phyloP scores from a whole-genome alignment of 2,888 invertebrate species.

The Philereme vetulata region DNA sequence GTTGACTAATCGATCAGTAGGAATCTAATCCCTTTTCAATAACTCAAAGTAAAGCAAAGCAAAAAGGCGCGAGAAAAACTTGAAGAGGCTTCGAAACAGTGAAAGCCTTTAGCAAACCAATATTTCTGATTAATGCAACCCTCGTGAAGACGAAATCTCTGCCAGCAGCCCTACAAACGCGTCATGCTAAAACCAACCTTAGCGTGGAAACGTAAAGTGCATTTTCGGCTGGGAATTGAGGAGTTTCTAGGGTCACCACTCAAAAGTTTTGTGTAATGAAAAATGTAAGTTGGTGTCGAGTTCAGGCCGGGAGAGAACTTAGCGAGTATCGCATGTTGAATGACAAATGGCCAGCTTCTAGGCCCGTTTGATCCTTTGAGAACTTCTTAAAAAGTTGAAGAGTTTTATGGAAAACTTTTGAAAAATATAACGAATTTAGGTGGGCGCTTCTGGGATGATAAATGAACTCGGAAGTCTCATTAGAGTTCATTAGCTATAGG shows the following conservation, averaged over 20 bases:
- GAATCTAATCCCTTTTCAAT: conserved; percentile 31
- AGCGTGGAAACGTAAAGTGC: conserved; percentile 7
- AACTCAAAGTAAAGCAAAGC: conserved; percentile 21
- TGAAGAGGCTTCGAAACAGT: conserved; percentile 33
- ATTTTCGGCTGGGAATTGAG: conserved; percentile 15
- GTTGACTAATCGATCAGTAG: conserved; percentile 17
- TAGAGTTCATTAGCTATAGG: too few relatives aligned
- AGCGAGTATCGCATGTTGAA: conserved; percentile 70
- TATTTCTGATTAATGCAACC: conserved; percentile 41
- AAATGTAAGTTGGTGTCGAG: conserved; percentile 66
- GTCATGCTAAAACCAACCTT: conserved; percentile 25
- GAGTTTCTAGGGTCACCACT: conserved; percentile 40
- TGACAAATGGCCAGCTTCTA: conserved; percentile 64
- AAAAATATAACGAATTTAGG: conserved; percentile 23
- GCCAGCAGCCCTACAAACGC: conserved; percentile 20
- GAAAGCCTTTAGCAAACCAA: conserved; percentile 38
- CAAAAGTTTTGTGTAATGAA: conserved; percentile 63
- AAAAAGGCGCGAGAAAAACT: conserved; percentile 19
- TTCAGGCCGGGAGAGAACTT: conserved; percentile 58
- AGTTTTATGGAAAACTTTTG: conserved; percentile 32
- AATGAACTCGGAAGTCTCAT: not conserved
- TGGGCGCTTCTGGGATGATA: not conserved
- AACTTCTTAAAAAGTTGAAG: conserved; percentile 20
- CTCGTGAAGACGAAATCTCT: conserved; percentile 27
- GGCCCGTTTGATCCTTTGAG: conserved; percentile 57